A percentile compares a stretch with the other conserved stretches of the same genome.
Conservation (phyloP, 1,140 invertebrate genomes). For the Eupristina koningsbergeri region DNA sequence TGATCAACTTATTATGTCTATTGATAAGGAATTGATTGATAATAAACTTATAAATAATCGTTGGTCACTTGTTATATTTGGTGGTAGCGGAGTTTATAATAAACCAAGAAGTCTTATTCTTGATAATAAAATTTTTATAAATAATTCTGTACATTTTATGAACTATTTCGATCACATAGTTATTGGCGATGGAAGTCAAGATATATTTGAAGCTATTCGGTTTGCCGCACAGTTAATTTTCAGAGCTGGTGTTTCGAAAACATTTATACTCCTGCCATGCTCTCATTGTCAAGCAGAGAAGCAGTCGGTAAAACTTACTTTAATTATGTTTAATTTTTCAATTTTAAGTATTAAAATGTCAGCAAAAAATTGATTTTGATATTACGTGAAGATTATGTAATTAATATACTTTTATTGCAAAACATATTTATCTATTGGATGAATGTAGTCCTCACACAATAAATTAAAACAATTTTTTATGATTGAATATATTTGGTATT, state of each 20-base stretch:
- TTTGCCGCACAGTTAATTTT: constrained; percentile 84
- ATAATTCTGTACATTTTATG: constrained; percentile 72
- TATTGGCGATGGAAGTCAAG: constrained; percentile 74
- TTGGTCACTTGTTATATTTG: constrained; percentile 87
- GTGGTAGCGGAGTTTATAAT: constrained; percentile 81
- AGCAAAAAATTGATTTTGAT: too few relatives aligned
- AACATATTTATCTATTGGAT: too few relatives aligned
- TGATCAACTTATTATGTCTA: constrained; percentile 77
- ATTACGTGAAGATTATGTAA: too few relatives aligned
- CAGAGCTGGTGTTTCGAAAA: constrained; percentile 88
- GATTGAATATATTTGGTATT: too few relatives aligned
- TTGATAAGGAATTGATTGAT: constrained; percentile 80
- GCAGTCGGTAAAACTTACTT: constrained; percentile 75
- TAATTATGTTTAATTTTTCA: background rate
- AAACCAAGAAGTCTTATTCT: constrained; percentile 80
- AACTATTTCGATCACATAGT: constrained; percentile 78
- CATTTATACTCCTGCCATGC: constrained; percentile 87
- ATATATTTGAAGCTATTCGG: constrained; percentile 84
- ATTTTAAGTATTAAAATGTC: too few relatives aligned
- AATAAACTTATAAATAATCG: constrained; percentile 79
- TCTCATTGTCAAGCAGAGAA: constrained; percentile 79
- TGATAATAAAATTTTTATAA: constrained; percentile 79
- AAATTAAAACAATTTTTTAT: too few relatives aligned
- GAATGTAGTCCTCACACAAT: too few relatives aligned
- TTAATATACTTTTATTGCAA: too few relatives aligned